These are phyloP conservation scores for Siphamia tubifer DNA, from an alignment of 2,113 vertebrate genomes.

Conservation along the genomic window DNA sequence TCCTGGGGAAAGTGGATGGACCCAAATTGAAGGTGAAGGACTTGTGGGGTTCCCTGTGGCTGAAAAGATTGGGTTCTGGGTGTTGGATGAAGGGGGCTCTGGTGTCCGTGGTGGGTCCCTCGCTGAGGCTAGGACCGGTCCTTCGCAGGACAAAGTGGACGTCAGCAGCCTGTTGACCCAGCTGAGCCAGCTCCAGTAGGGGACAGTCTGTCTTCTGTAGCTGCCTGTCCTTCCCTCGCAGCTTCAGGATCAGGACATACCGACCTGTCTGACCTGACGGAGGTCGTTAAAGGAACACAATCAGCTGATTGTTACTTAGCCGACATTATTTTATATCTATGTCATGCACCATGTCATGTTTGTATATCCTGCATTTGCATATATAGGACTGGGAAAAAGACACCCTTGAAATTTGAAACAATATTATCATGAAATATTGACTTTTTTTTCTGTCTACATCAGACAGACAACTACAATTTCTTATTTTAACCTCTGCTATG, in stretches of 20 bases:
- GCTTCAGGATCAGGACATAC: constrained; percentile 87
- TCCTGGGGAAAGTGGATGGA: constrained; percentile 44
- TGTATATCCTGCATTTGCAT: too few relatives aligned
- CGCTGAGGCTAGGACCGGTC: constrained; percentile 83
- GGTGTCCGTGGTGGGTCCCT: constrained; percentile 44
- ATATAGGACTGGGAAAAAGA: too few relatives aligned
- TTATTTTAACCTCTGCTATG: too few relatives aligned
- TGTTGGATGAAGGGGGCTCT: too few relatives aligned
- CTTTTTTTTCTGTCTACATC: too few relatives aligned
- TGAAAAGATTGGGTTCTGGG: constrained; percentile 69
- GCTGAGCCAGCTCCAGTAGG: constrained; percentile 84
- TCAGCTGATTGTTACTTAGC: too few relatives aligned
- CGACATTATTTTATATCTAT: too few relatives aligned
- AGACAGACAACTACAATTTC: too few relatives aligned
- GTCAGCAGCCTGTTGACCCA: constrained; percentile 86
- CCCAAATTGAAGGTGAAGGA: constrained; percentile 81
- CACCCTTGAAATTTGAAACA: too few relatives aligned
- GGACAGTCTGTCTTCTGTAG: constrained; percentile 86
- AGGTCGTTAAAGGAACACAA: too few relatives aligned
- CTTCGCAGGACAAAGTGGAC: constrained; percentile 89
- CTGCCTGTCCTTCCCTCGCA: constrained; percentile 86
- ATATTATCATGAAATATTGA: too few relatives aligned
- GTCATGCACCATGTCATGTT: too few relatives aligned
- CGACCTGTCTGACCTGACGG: constrained; percentile 95
- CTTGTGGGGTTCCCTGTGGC: constrained; percentile 74